Evolutionary conservation across 2,113 vertebrate species (phyloP), one percentile per base, ranked within the genome.

Genomic region (Grallaria varia): DNA sequence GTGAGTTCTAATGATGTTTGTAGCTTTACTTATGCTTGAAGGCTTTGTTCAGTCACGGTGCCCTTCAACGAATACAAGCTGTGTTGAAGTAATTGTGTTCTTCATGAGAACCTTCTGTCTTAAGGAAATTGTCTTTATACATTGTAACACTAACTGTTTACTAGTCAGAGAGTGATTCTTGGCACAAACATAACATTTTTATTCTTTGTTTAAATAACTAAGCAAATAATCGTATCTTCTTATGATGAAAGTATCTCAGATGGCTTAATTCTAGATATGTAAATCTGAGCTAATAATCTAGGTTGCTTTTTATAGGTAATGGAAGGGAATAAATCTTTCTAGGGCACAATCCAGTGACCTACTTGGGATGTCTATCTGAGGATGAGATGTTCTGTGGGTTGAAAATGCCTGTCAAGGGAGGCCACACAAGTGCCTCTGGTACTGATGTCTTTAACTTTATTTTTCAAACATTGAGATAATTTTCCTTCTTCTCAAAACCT

Each of bases 271-370:
- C 83, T 67, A 59, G 50, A 47, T 86, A 52, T 44, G 56, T 81
- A 71, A 92, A 77, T 47, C 37, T 80, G 50, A 88, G 35, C 72
- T 90, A 93, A 93, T 78, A n/a, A 89, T 77, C 55, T 90, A 42
- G 31, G 56, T 69, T 93, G 39, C 72, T 88, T 94, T 93, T 95
- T 89, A 84, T 86, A 95, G 89, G 27, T 19, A 42, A 74, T 60
- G n/a, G 55, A 78, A 88, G 90, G 30, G 76, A 92, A 93, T 67
- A 86, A 93, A 88, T 86, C 82, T 93, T 95, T 95, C 76, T 86
- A 93, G 76, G 56, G 52, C 86, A 89, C 64, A 93, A 84, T 64
- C 47, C 56, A 86, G 64, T 90, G 90, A 95, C 76, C 91, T 92
- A 90, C 64, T 93, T 95, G 67, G 92, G 55, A 90, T 78, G 73